Base-by-base conservation (phyloP, 2,797 vertebrate genomes). In the Neopelma chrysocephalum region DNA sequence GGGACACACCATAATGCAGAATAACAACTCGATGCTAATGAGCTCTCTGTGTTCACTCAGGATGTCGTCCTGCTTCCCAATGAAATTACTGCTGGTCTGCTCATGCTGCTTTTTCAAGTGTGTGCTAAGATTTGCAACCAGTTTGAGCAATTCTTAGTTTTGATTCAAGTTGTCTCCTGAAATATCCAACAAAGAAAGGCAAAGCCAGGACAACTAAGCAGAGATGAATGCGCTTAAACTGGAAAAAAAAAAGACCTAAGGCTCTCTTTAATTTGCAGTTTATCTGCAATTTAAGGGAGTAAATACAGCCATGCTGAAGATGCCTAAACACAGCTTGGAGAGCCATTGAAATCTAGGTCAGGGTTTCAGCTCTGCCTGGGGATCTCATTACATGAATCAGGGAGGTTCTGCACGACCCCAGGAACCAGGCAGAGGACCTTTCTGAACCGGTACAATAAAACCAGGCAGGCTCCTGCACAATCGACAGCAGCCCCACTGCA, bases 281-380 rank as follows among this genome's bases (percentile, higher is more conserved):
- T 79, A 50, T 86, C 87, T 90, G 65, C 61, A 54, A 8, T 81
- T 94, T 91, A 38, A 85, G 85, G 54, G 69, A 86, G 72, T 81
- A 95, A 88, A 78, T 65, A 91, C 31, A 62, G 54, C 47, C 65
- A 61, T 27, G 40, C 34, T 76, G 87, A 92, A 84, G 82, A 69
- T 68, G 61, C 76, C 66, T 50, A 86, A 90, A 56, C 42, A 42
- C 68, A 77, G 91, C 60, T 65, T 91, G 82, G 87, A 87, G 72
- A 90, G 87, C 40, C 80, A 40, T 22, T 56, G 87, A 83, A 90
- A 92, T 93, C 31, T 64, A 86, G 96, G 94, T 82, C 87, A 88
- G 47, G 54, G 38, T 51, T 93, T 83, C 65, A 65, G 80, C 68
- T 88, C 82, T 84, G 82, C 90, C 85, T 66, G 77, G 82, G 84